Evolutionary conservation across 2,797 vertebrate genomes (phyloP), one percentile per base, ranked within the genome.

Genomic region (Sebastes wilsoni): DNA sequence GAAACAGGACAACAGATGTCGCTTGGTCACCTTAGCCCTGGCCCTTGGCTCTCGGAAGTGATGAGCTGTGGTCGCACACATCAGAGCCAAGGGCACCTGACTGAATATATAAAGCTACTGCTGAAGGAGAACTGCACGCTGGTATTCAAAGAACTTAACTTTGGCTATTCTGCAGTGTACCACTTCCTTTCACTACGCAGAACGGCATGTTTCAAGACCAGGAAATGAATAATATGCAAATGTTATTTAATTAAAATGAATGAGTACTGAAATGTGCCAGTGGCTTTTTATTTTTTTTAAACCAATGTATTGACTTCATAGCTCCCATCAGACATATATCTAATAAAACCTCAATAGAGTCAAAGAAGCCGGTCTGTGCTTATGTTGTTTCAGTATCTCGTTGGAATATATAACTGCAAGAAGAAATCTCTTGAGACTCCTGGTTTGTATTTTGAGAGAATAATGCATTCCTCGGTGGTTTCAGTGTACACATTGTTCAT

Each of bases 21-120:
- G 34, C 11, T 56, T 27, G 65, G 79, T 70, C 80, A 86, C 87
- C 83, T 81, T 61, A 32, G 81, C 70, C 66, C 69, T 58, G 81
- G 74, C 72, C 79, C 67, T 62, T 58, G 62, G 62, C 79, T 68
- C 65, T 79, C 64, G 75, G 49, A 76, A 85, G 72, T 54, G 73
- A 85, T 64, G 81, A 58, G 66, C 75, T 71, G 67, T 73, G 82
- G 72, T 88, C 71, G 64, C 52, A 77, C 73, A 68, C 72, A 72
- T 84, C 88, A 83, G 28, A 85, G 22, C 72, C 87, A 93, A 93
- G 88, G 93, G 72, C 84, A 83, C 23, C 58, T 69, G 69, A 38
- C 72, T 72, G 61, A 80, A 66, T n/a, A 6, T 52, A 23, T 13
- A 30, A 52, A 52, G 16, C 22, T 34, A 4, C 60, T 69, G 60